phyloP scores from a whole-genome alignment of 64 coral and sea anemone genomes.

The Montipora foliosa region DNA sequence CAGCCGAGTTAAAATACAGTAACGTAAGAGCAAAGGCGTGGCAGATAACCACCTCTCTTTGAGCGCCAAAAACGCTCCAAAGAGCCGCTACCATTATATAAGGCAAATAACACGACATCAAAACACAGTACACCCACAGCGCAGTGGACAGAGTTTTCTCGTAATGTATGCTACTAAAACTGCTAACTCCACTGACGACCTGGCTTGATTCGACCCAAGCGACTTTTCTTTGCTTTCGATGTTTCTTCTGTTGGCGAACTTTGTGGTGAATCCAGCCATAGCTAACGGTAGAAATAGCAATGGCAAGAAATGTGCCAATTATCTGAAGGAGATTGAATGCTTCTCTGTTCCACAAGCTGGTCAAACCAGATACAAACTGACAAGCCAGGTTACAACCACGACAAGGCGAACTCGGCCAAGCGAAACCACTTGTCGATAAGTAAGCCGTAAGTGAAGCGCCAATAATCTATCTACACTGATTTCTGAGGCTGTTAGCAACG shows the following conservation, averaged over 20 bases:
- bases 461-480: constrained; percentile 33
- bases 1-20: constrained; percentile 19
- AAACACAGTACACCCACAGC: constrained; percentile 30
- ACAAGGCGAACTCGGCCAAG: background rate
- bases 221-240: background rate
- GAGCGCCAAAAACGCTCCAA: constrained; percentile 10
- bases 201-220: no score
- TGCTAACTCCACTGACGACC: background rate
- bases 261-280: background rate
- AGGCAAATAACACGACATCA: constrained; percentile 15
- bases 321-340: constrained; percentile 7
- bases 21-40: background rate
- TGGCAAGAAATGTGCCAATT: background rate
- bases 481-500: constrained; percentile 18
- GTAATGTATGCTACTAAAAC: background rate
- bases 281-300: constrained; percentile 1
- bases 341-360: constrained; percentile 1
- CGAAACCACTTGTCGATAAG: constrained; percentile 13
- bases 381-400: constrained; percentile 26
- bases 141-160: constrained; percentile 23
- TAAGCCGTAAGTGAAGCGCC: no score
- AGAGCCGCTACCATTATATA: constrained; percentile 34
- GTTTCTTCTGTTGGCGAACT: background rate
- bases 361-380: background rate
- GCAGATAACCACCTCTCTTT: background rate